A percentile compares a stretch with the other conserved stretches of the same genome.
Evolutionary conservation across 2,113 vertebrate species (phyloP).

Genomic region (Mobula birostris): DNA sequence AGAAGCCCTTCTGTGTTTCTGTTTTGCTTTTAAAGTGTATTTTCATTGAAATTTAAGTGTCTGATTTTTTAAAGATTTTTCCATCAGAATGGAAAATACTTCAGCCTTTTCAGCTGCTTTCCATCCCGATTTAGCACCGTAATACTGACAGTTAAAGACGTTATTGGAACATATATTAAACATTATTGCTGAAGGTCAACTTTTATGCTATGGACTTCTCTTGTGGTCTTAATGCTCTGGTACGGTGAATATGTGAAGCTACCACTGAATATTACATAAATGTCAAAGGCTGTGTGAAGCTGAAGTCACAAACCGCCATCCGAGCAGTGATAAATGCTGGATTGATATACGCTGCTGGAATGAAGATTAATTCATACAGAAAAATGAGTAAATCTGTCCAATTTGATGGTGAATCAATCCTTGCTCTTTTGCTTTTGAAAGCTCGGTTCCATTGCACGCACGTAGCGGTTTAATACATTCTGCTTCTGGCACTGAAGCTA

Average conservation of each 20-base stretch:
- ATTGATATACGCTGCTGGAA: background rate
- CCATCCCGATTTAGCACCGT: background rate
- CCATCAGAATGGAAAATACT: too few relatives aligned
- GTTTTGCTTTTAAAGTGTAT: background rate
- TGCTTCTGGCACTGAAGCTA: background rate
- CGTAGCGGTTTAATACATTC: background rate
- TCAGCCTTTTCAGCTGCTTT: background rate
- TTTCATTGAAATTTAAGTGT: constrained; percentile 1
- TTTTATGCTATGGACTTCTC: background rate
- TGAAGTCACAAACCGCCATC: background rate
- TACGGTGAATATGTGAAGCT: background rate
- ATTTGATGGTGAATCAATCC: constrained; percentile 9
- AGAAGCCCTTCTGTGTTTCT: background rate
- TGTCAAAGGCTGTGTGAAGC: constrained; percentile 5
- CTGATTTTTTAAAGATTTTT: constrained; percentile 15
- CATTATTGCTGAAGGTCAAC: constrained; percentile 34
- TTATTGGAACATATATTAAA: constrained; percentile 33
- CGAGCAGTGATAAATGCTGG: constrained; percentile 14
- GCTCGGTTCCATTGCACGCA: background rate
- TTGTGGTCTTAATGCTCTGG: constrained; percentile 13
- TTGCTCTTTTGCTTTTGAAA: constrained; percentile 1
- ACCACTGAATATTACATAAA: constrained; percentile 9
- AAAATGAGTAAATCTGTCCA: constrained; percentile 34
- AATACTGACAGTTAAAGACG: background rate
- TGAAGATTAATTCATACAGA: constrained; percentile 24